Percentiles rank a stretch among this genome's conserved stretches.
Evolutionary conservation across 2,888 invertebrate genomes (phyloP).

Genomic region (Nowickia ferox): DNA sequence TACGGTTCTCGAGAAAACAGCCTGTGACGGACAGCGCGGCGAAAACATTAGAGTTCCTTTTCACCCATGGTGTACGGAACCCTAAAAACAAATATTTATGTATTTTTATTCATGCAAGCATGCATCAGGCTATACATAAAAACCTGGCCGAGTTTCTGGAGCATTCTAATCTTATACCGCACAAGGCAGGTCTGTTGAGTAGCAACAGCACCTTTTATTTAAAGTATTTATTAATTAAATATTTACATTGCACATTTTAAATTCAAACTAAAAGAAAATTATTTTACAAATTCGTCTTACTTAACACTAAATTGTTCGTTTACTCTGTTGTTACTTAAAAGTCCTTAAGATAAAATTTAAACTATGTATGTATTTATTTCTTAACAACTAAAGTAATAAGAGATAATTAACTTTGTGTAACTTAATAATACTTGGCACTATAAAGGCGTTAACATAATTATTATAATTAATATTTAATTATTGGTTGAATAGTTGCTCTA

Average conservation of each 20-base stretch:
- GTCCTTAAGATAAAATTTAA: slow-evolving; percentile 25
- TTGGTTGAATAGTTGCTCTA: slow-evolving; percentile 78
- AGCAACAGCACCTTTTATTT: too few relatives aligned
- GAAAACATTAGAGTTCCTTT: too few relatives aligned
- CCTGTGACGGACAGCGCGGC: too few relatives aligned
- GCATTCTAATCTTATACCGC: too few relatives aligned
- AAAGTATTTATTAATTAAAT: not conserved
- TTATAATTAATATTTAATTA: not conserved
- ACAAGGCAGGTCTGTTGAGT: too few relatives aligned
- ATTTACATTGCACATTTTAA: not conserved
- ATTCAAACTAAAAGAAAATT: slow-evolving; percentile 32
- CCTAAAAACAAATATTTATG: too few relatives aligned
- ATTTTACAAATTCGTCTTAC: slow-evolving; percentile 63
- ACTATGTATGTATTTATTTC: too few relatives aligned
- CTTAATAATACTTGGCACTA: slow-evolving; percentile 62
- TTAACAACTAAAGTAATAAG: slow-evolving; percentile 42
- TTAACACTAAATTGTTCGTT: slow-evolving; percentile 51
- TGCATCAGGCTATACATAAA: too few relatives aligned
- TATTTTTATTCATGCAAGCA: too few relatives aligned
- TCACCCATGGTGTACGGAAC: too few relatives aligned
- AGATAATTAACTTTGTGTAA: slow-evolving; percentile 52
- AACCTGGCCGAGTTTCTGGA: too few relatives aligned
- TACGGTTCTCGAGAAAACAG: too few relatives aligned
- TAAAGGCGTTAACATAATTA: slow-evolving; percentile 33
- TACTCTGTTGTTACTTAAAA: slow-evolving; percentile 12